Base-by-base conservation (phyloP, 2,797 vertebrate species). In the Leptatherina wallacei region DNA sequence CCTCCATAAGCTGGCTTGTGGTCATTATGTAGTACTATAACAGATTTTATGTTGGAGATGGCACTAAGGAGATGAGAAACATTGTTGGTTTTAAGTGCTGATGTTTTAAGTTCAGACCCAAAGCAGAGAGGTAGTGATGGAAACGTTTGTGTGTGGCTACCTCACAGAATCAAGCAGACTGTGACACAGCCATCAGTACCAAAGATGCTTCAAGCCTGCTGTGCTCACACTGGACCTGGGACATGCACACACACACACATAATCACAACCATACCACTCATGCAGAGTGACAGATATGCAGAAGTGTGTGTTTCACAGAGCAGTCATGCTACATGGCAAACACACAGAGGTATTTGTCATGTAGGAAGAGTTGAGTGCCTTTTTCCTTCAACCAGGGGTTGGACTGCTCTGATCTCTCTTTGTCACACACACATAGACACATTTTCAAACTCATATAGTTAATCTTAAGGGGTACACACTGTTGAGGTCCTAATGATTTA, bases 321-420 rank as follows among this genome's bases (percentile, higher is more conserved):
- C 92, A 92, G 91, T 93, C 78, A 59, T 81, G 85, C 91, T 85
- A 82, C 91, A 90, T 89, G 71, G 71, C 86, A 86, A 87, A 89
- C 90, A 91, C 84, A 79, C 16, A 22, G 73, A 82, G 77, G 88
- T 93, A 90, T 93, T 90, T 86, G 86, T 84, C 68, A 88, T 93
- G 93, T 90, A 86, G 93, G 84, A 88, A 89, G 94, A 94, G 96
- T 95, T 93, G 97, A 98, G 97, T 98, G 97, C 97, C 97, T 98
- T 98, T 95, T 95, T 93, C 88, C 94, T 95, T 96, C 95, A 97
- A 96, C 96, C 95, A 96, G 96, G 94, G 95, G 95, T 93, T 94
- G 95, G 94, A 93, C 93, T 95, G 95, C 92, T 93, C 93, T 93
- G 81, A 71, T 88, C 64, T 80, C 72, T 84, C 72, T n/a, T n/a